phyloP scores from a whole-genome alignment of 1,140 invertebrate genomes.

The Euwallacea fornicatus region DNA sequence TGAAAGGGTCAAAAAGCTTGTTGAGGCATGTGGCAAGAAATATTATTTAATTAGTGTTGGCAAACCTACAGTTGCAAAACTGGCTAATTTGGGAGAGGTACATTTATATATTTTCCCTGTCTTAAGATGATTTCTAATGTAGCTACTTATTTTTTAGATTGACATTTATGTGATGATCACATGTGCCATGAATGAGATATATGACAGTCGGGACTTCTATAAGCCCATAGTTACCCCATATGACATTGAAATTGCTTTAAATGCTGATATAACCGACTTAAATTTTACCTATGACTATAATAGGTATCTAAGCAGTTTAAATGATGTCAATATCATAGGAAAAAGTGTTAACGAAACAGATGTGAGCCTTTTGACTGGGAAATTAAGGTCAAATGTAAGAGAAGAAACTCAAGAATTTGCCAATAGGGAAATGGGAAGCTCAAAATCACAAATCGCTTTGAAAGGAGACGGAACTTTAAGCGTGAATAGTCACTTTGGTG shows the following conservation, averaged over 20 bases:
- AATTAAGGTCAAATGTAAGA: slow-evolving; percentile 56
- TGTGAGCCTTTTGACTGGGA: slow-evolving; percentile 71
- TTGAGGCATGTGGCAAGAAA: slow-evolving; percentile 77
- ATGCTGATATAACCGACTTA: slow-evolving; percentile 58
- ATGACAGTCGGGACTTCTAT: slow-evolving; percentile 83
- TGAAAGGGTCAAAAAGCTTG: slow-evolving; percentile 70
- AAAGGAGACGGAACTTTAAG: slow-evolving; percentile 53
- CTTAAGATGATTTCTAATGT: background rate
- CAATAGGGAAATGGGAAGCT: slow-evolving; percentile 14
- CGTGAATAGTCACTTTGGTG: slow-evolving; percentile 57
- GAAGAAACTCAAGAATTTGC: slow-evolving; percentile 30
- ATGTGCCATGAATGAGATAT: slow-evolving; percentile 85
- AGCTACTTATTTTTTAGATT: slow-evolving; percentile 61
- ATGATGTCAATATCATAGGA: slow-evolving; percentile 46
- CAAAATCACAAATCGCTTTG: slow-evolving; percentile 49
- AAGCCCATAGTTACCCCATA: slow-evolving; percentile 89
- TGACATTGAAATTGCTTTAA: slow-evolving; percentile 87
- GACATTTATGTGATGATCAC: slow-evolving; percentile 89
- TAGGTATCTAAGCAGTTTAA: slow-evolving; percentile 49
- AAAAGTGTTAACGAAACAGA: slow-evolving; percentile 53
- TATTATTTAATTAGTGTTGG: slow-evolving; percentile 90
- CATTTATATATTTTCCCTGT: too few relatives aligned
- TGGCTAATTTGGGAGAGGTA: slow-evolving; percentile 91
- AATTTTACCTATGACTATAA: slow-evolving; percentile 56
- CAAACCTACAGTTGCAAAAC: slow-evolving; percentile 87